A percentile compares a stretch with the other conserved stretches of the same genome.
These are phyloP conservation scores for Serripes groenlandicus DNA, from an alignment of 2,888 invertebrate genomes.

Conservation along the genomic window DNA sequence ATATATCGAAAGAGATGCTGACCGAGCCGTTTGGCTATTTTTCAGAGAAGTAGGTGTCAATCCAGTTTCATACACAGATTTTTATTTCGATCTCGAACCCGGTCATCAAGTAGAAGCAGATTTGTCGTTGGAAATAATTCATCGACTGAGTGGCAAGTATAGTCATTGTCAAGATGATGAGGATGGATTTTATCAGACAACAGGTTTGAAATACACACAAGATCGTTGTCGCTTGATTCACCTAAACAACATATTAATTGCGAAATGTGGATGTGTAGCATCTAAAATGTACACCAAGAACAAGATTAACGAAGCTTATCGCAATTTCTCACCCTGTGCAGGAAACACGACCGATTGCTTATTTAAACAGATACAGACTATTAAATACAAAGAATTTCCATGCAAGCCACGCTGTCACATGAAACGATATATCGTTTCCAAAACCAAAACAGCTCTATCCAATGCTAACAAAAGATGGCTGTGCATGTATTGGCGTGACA, in stretches of 20 bases:
- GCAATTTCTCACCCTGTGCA: not conserved
- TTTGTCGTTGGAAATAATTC: not conserved
- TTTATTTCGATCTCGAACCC: not conserved
- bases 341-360: not conserved
- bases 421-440: not conserved
- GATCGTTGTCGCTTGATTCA: too few relatives aligned
- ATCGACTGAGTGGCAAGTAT: constrained; percentile 1
- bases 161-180: constrained; percentile 4
- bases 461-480: not conserved
- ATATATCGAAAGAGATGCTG: too few relatives aligned
- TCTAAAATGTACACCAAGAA: not conserved
- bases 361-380: too few relatives aligned
- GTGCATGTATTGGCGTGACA: too few relatives aligned
- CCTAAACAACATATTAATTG: too few relatives aligned
- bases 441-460: not conserved
- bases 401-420: constrained; percentile 9
- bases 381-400: not conserved
- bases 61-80: too few relatives aligned
- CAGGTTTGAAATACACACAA: not conserved
- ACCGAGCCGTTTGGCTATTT: too few relatives aligned
- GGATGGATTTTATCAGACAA: not conserved
- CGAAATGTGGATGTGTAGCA: not conserved
- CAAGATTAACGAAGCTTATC: not conserved
- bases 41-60: too few relatives aligned
- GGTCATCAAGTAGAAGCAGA: not conserved